A percentile compares a stretch with the other conserved stretches of the same genome.
phyloP scores from a whole-genome alignment of 1,140 invertebrate species.

The Cardiocondyla obscurior region DNA sequence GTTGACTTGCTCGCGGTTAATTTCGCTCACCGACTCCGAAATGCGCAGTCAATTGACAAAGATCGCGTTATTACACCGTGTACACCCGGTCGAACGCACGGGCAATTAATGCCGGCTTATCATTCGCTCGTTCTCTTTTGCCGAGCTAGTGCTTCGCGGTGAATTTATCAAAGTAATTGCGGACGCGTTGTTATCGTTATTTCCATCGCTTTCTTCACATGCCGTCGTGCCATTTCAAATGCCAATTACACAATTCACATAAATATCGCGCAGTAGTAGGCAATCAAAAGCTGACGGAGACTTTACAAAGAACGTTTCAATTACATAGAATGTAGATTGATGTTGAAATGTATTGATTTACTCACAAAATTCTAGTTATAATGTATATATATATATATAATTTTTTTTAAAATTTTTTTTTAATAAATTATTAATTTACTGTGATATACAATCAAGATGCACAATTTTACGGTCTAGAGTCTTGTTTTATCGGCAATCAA shows the following conservation, averaged over 20 bases:
- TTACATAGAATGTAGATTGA: not conserved
- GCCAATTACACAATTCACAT: constrained; percentile 1
- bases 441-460: not conserved
- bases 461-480: not conserved
- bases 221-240: not conserved
- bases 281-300: not conserved
- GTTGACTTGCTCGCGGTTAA: constrained; percentile 51
- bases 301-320: not conserved
- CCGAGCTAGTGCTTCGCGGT: constrained; percentile 41
- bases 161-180: constrained; percentile 47
- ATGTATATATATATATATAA: too few relatives aligned
- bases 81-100: constrained; percentile 30
- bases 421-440: not conserved
- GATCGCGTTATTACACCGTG: constrained; percentile 48
- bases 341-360: not conserved
- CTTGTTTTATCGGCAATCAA: constrained; percentile 22
- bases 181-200: constrained; percentile 17
- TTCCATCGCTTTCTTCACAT: not conserved
- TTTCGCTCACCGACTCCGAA: constrained; percentile 44
- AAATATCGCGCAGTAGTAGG: not conserved
- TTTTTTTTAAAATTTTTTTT: not conserved
- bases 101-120: constrained; percentile 47
- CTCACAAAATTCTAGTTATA: too few relatives aligned
- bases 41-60: constrained; percentile 55
- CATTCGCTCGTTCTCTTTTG: constrained; percentile 41